Percentiles rank a stretch among this genome's conserved stretches.
phyloP scores from a whole-genome alignment of 2,888 invertebrate genomes.

The Helleia helle region DNA sequence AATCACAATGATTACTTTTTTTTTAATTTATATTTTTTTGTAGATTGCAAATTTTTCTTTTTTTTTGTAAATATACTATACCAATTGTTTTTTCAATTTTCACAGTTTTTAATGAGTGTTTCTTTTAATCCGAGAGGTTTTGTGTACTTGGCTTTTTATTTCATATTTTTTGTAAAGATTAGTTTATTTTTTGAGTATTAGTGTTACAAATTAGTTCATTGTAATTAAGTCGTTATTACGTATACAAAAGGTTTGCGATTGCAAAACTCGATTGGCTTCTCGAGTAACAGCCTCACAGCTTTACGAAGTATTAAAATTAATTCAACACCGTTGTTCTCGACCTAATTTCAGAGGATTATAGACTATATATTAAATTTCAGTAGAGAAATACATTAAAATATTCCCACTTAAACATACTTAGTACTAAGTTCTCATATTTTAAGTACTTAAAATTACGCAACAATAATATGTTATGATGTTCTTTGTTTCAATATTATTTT shows the following conservation, averaged over 20 bases:
- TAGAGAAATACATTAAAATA: slow-evolving; percentile 14
- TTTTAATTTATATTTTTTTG: too few species aligned
- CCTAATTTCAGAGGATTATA: slow-evolving; percentile 24
- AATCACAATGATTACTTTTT: too few species aligned
- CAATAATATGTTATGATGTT: background rate
- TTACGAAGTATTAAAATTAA: slow-evolving; percentile 24
- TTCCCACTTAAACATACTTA: slow-evolving; percentile 1
- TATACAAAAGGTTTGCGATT: background rate
- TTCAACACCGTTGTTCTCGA: slow-evolving; percentile 23
- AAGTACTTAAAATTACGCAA: background rate
- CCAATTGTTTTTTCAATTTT: too few species aligned
- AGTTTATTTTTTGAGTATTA: too few species aligned
- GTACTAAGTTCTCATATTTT: background rate
- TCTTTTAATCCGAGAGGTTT: too few species aligned
- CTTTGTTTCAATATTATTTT: too few species aligned
- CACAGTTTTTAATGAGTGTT: too few species aligned
- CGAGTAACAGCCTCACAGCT: slow-evolving; percentile 15
- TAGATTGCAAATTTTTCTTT: too few species aligned
- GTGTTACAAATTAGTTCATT: too few species aligned
- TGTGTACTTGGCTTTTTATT: too few species aligned
- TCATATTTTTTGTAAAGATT: too few species aligned
- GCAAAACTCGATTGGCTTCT: slow-evolving; percentile 9
- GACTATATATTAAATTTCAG: slow-evolving; percentile 15
- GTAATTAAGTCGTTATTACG: background rate
- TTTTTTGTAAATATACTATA: too few species aligned